A percentile compares a stretch with the other conserved stretches of the same genome.
phyloP scores from a whole-genome alignment of 2,113 vertebrate species.

The Labeo rohita region DNA sequence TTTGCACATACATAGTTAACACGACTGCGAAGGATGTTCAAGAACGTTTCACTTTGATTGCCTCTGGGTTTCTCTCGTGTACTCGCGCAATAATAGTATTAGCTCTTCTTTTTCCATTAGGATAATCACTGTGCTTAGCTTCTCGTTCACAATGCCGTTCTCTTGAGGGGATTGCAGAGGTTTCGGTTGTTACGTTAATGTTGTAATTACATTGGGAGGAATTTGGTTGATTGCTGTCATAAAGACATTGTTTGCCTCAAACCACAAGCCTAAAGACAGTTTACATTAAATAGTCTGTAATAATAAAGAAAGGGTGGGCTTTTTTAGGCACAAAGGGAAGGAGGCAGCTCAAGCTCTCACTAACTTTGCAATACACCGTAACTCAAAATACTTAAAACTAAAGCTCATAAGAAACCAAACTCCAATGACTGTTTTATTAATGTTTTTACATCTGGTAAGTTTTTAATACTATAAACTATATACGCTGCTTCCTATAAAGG shows the following conservation, averaged over 20 bases:
- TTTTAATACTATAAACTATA: background rate
- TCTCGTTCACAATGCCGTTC: constrained; percentile 22
- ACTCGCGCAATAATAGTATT: constrained; percentile 34
- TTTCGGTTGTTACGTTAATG: constrained; percentile 24
- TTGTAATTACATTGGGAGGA: constrained; percentile 38
- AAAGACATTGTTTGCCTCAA: constrained; percentile 2
- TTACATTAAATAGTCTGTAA: background rate
- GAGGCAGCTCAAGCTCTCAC: background rate
- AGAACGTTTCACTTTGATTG: constrained; percentile 44
- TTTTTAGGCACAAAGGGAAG: background rate
- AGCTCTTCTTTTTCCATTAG: constrained; percentile 41
- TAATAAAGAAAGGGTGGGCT: background rate
- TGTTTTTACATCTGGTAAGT: too few species aligned
- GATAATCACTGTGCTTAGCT: constrained; percentile 39
- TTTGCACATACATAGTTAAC: constrained; percentile 15
- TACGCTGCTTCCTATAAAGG: background rate
- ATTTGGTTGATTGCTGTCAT: constrained; percentile 20
- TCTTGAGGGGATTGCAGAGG: constrained; percentile 28
- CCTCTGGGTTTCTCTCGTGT: constrained; percentile 39
- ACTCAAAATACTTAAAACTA: background rate
- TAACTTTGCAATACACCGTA: background rate
- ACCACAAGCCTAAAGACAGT: background rate
- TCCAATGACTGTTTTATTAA: too few species aligned
- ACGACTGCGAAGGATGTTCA: constrained; percentile 43
- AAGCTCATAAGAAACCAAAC: too few species aligned